A percentile compares a stretch with the other conserved stretches of the same genome.
Conservation (phyloP, 1,140 invertebrate genomes). For the Sesamia nonagrioides region DNA sequence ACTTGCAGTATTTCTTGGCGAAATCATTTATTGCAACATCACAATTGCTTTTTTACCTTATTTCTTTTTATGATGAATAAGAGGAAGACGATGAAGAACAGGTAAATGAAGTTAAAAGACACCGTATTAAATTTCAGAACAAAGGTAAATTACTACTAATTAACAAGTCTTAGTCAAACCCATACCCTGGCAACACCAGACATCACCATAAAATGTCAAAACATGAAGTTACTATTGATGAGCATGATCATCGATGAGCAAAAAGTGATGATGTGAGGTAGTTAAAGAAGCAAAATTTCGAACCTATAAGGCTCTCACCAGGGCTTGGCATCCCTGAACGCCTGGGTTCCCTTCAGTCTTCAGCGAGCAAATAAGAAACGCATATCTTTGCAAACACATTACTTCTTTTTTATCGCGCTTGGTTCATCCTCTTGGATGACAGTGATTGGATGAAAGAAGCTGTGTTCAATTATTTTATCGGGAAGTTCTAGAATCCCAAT, state of each 20-base stretch:
- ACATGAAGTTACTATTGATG: constrained; percentile 44
- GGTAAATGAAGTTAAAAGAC: no score
- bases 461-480: constrained; percentile 19
- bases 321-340: constrained; percentile 88
- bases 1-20: no score
- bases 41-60: no score
- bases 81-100: no score
- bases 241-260: constrained; percentile 49
- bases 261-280: constrained; percentile 59
- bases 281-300: constrained; percentile 84
- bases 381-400: constrained; percentile 86
- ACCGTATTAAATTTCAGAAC: neutral
- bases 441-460: constrained; percentile 53
- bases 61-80: no score
- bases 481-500: no score
- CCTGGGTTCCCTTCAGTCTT: constrained; percentile 87
- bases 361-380: constrained; percentile 86
- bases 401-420: constrained; percentile 72
- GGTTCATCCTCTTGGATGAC: constrained; percentile 66
- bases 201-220: constrained; percentile 34
- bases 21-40: no score
- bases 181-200: constrained; percentile 38
- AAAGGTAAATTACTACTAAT: neutral
- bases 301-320: constrained; percentile 88
- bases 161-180: constrained; percentile 37